phyloP scores from a whole-genome alignment of 64 coral and sea anemone species.

The Montipora efflorescens region DNA sequence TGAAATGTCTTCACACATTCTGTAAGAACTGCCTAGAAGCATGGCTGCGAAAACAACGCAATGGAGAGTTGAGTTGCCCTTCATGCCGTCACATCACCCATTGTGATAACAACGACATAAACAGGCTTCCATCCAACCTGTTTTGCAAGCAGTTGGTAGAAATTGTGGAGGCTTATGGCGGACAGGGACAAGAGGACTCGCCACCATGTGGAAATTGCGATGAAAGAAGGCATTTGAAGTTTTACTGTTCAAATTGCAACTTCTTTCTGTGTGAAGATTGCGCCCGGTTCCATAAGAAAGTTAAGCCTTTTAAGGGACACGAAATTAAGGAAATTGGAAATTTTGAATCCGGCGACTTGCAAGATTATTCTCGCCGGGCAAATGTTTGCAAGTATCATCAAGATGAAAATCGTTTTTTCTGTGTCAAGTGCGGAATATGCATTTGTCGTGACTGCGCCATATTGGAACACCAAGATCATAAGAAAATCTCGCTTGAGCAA shows the following conservation, averaged over 20 bases:
- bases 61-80: not conserved
- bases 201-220: not conserved
- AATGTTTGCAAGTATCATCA: not conserved
- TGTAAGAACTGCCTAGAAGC: constrained; percentile 1
- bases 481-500: not conserved
- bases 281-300: not conserved
- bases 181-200: constrained; percentile 30
- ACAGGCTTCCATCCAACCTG: constrained; percentile 62
- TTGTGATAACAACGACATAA: constrained; percentile 29
- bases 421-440: not conserved
- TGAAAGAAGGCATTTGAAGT: not conserved
- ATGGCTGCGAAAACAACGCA: not conserved
- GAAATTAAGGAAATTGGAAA: not conserved
- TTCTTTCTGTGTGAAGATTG: not conserved
- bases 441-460: constrained; percentile 10
- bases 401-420: not conserved
- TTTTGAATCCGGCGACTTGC: not conserved
- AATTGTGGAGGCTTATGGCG: constrained; percentile 77
- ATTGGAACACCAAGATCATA: constrained; percentile 13
- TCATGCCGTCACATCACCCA: not conserved
- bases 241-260: not conserved
- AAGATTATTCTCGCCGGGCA: not conserved
- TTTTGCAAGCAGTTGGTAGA: constrained; percentile 52
- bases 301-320: not conserved
- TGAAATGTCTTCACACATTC: constrained; percentile 21